Conservation (phyloP, 2,113 vertebrate genomes). For the Corythoichthys intestinalis region DNA sequence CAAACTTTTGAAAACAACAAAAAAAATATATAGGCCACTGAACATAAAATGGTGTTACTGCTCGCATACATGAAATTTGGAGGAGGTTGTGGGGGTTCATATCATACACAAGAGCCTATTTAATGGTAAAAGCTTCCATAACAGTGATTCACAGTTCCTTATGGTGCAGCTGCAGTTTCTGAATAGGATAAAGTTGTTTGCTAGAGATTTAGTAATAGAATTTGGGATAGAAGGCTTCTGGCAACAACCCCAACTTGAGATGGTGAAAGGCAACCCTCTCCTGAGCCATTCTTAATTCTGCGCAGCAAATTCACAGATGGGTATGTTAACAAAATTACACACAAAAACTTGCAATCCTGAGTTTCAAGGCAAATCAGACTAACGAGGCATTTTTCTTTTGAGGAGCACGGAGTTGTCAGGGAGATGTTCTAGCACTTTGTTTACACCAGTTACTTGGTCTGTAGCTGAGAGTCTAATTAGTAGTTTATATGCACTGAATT, state of each 20-base stretch:
- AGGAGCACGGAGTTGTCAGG: constrained; percentile 28
- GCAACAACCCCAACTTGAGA: constrained; percentile 23
- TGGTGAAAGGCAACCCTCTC: constrained; percentile 25
- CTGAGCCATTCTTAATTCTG: constrained; percentile 9
- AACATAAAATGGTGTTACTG: too few species aligned
- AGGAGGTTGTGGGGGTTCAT: too few species aligned
- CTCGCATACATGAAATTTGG: too few species aligned
- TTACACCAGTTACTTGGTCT: constrained; percentile 24
- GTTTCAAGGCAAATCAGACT: not conserved
- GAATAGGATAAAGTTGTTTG: constrained; percentile 38
- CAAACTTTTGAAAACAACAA: constrained; percentile 20
- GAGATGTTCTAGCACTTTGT: constrained; percentile 32
- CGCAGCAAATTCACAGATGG: not conserved
- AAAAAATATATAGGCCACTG: too few species aligned
- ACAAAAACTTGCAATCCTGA: not conserved
- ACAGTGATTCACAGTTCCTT: constrained; percentile 33
- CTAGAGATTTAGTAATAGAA: constrained; percentile 14
- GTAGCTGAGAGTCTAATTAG: constrained; percentile 53
- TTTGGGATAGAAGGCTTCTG: constrained; percentile 6
- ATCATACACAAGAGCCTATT: too few species aligned
- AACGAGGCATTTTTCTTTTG: constrained; percentile 23
- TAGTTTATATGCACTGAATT: constrained; percentile 34
- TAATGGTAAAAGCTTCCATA: constrained; percentile 7
- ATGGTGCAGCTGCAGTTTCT: constrained; percentile 15
- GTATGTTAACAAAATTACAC: constrained; percentile 8